Conservation (phyloP, 2,888 invertebrate genomes). For the Lochmaea capreae region DNA sequence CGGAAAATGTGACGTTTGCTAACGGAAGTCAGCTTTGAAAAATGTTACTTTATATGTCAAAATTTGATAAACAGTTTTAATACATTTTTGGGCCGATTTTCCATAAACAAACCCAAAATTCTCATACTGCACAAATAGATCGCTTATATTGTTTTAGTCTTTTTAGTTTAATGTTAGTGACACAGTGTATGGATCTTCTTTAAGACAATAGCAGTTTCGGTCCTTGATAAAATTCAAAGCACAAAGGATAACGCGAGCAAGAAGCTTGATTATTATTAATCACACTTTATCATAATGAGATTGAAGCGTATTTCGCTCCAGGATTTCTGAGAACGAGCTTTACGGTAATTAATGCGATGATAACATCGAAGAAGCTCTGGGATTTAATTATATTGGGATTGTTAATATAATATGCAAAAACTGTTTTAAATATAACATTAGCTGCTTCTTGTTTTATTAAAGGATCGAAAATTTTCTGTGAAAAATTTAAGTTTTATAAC, state of each 20-base stretch:
- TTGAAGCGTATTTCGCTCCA: slow-evolving; percentile 34
- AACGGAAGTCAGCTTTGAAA: no score
- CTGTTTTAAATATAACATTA: not conserved
- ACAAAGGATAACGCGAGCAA: slow-evolving; percentile 35
- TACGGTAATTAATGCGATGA: slow-evolving; percentile 34
- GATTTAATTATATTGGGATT: slow-evolving; percentile 32
- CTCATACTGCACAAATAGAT: no score
- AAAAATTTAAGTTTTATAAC: not conserved
- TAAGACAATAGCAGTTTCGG: slow-evolving; percentile 30
- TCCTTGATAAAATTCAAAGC: slow-evolving; percentile 26
- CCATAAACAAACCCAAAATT: no score
- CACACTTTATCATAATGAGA: slow-evolving; percentile 38
- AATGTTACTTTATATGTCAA: no score
- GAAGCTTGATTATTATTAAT: slow-evolving; percentile 41
- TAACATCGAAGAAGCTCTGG: slow-evolving; percentile 31
- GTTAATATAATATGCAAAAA: slow-evolving; percentile 32
- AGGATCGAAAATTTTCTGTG: not conserved
- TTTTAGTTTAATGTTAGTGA: not conserved
- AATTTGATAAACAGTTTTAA: no score
- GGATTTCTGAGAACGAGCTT: slow-evolving; percentile 30
- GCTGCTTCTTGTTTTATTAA: no score
- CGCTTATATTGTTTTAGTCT: not conserved
- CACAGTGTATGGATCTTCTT: slow-evolving; percentile 15
- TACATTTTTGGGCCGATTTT: no score
- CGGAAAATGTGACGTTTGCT: no score